Evolutionary conservation across 2,888 invertebrate species (phyloP).

Genomic region (Drosophila austrosaltans): DNA sequence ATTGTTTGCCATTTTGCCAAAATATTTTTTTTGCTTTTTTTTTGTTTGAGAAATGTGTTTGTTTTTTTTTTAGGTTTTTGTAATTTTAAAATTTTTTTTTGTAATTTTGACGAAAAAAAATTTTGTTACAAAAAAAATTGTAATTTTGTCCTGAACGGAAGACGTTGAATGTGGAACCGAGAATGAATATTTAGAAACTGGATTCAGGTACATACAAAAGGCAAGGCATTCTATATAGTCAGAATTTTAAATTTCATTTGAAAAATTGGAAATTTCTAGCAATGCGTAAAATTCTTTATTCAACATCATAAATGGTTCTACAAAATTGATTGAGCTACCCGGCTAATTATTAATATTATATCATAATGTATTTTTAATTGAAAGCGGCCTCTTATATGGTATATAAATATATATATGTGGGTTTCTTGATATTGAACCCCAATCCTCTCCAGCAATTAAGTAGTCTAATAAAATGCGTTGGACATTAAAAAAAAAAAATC

Average conservation of each 20-base stretch:
- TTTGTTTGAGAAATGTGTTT: slow-evolving; percentile 27
- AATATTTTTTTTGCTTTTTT: slow-evolving; percentile 16
- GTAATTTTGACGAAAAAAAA: slow-evolving; percentile 9
- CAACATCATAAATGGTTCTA: slow-evolving; percentile 62
- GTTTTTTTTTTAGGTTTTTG: slow-evolving; percentile 7
- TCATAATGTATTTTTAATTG: slow-evolving; percentile 42
- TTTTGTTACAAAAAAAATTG: slow-evolving; percentile 15
- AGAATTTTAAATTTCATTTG: too few species aligned
- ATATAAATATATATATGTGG: slow-evolving; percentile 5
- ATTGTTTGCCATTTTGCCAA: slow-evolving; percentile 68
- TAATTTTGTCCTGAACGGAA: slow-evolving; percentile 10
- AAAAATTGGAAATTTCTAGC: slow-evolving; percentile 29
- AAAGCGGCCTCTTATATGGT: slow-evolving; percentile 18
- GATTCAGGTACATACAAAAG: background rate
- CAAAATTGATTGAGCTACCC: slow-evolving; percentile 68
- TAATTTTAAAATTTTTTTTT: slow-evolving; percentile 8
- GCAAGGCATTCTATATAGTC: slow-evolving; percentile 4
- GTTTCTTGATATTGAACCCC: background rate
- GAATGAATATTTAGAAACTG: background rate
- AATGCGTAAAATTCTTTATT: slow-evolving; percentile 68
- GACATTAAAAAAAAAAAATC: slow-evolving; percentile 4
- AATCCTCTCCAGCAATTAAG: slow-evolving; percentile 18
- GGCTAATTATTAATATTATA: slow-evolving; percentile 16
- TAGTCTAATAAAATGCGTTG: slow-evolving; percentile 20
- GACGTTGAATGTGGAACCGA: background rate